Evolutionary conservation across 2,888 invertebrate species (phyloP), one percentile per base, ranked within the genome.

Genomic region (Hirtodrosophila confusa): DNA sequence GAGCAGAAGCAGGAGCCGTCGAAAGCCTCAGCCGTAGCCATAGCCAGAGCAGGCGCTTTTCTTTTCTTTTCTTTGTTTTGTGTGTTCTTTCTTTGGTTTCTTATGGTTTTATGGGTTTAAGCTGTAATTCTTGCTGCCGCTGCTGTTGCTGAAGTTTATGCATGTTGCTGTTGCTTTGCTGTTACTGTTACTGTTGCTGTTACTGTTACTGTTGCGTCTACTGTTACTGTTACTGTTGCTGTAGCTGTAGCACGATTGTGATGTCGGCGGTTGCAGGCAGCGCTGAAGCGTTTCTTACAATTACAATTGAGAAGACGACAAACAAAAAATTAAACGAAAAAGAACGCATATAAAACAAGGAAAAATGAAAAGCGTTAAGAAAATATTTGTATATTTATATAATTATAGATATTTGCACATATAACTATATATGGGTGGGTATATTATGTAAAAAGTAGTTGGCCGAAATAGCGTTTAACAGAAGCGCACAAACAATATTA

Each of bases 1-100:
- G 82, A 83, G 82, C 82, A 82, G 82, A 83, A 83, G 82, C 82
- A 83, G 82, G 86, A 83, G 82, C 82, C 82, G 86, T 75, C 64
- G 69, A 74, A 77, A 80, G 80, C 85, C 82, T 66, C 70, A 69
- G 85, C 76, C 70, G 35, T 63, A 80, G 80, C 78, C 62, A 44
- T 68, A 72, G 75, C 75, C 75, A 75, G 64, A 75, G 76, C 76
- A 69, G 69, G 61, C 76, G 61, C 58, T 40, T 68, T 72, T 75
- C 67, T 56, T 64, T 53, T 55, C 40, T 24, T 54, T 45, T 39
- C 40, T 39, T 48, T 10, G 5, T 4, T 47, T 27, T 55, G 12
- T 24, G 10, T 51, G 3, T 29, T 31, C 10, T 51, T 41, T 35
- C 33, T 33, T 17, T 17, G 17, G 23, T 36, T 24, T 50, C 11